Base-by-base conservation (phyloP, 1,140 invertebrate species). In the Zophobas morio region DNA sequence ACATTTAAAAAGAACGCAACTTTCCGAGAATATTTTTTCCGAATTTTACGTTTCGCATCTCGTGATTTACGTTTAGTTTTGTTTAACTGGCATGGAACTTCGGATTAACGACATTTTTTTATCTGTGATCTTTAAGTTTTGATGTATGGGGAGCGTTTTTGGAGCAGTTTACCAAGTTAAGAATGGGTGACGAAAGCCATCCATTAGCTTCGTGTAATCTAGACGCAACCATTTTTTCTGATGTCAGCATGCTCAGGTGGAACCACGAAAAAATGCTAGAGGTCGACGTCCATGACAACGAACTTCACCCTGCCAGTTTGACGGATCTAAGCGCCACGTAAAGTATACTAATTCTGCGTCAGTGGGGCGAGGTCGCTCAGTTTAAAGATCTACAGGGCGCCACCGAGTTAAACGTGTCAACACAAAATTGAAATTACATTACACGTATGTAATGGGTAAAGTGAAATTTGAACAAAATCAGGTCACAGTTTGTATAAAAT, bases 1-100 rank as follows among this genome's bases (percentile, higher is more conserved):
- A 60, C 36, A 63, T 63, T 63, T 42, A 66, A 66, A 66, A 66
- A 33, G 60, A 66, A 66, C 60, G 60, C 39, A 66, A 42, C 60
- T 66, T 66, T 20, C 35, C 57, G 35, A 63, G 60, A 66, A 66
- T 66, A 66, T 66, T 66, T 66, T 66, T 66, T 40, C 39, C n/a
- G 60, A 66, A 66, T 42, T 60, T 46, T 46, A 51, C 49, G 3
- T 51, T 66, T 66, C 39, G 36, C 56, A 53, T 57, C 20, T 57
- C 3, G 20, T 42, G 53, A 54, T 66, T 66, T 66, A 66, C 53
- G 35, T 54, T 54, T 54, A 34, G 35, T 54, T 34, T 34, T 33
- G 35, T 54, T 54, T 54, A 51, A 8, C 33, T 51, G 8, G 8
- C n/a, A 51, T 32, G 49, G 49, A 20, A 32, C 33, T 51, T 34